Evolutionary conservation across 2,113 vertebrate genomes (phyloP).

Genomic region (Collichthys lucidus): DNA sequence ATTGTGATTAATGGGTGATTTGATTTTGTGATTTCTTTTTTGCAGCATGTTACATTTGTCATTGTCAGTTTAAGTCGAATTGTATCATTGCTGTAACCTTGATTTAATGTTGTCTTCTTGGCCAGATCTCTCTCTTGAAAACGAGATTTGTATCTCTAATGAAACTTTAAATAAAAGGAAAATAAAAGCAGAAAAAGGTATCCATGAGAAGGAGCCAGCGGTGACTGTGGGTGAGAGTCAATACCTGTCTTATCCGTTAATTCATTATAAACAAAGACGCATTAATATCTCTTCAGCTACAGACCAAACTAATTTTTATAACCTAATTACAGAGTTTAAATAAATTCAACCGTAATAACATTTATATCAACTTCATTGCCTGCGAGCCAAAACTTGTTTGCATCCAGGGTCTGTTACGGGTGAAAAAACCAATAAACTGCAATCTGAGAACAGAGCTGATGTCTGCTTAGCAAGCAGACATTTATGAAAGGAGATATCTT

Average conservation of each 20-base stretch:
- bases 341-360: slow-evolving; percentile 28
- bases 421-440: background rate
- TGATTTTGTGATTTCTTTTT: too few relatives aligned
- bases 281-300: background rate
- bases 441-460: slow-evolving; percentile 14
- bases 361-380: slow-evolving; percentile 3
- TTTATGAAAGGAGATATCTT: slow-evolving; percentile 29
- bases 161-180: background rate
- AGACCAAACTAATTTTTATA: slow-evolving; percentile 14
- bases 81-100: background rate
- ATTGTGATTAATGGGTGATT: too few relatives aligned
- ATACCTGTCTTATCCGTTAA: slow-evolving; percentile 16
- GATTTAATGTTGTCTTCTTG: slow-evolving; percentile 2
- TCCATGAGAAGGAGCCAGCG: background rate
- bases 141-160: background rate
- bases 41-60: background rate
- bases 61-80: background rate
- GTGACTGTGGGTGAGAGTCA: background rate
- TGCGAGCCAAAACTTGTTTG: slow-evolving; percentile 1
- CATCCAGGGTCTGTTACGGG: background rate
- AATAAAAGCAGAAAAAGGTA: background rate
- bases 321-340: slow-evolving; percentile 33
- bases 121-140: background rate
- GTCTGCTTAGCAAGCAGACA: background rate
- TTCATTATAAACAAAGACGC: slow-evolving; percentile 24